Conservation (phyloP, 2,113 vertebrate species). For the Campylomormyrus tamandua region DNA sequence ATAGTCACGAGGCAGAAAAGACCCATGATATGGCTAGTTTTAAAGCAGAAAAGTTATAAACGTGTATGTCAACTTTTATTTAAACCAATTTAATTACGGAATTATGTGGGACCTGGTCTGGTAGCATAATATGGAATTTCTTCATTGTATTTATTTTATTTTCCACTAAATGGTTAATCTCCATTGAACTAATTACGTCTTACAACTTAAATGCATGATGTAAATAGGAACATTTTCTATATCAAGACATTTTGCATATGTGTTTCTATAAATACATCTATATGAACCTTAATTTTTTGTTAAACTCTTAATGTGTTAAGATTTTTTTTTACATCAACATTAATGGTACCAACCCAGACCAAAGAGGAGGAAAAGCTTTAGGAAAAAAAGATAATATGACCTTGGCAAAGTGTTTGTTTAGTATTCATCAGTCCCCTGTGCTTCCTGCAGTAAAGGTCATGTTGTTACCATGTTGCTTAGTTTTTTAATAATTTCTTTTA, state of each 20-base stretch:
- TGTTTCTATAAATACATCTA: not conserved
- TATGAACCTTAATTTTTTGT: not conserved
- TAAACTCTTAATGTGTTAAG: not conserved
- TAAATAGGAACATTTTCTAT: not conserved
- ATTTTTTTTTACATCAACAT: not conserved
- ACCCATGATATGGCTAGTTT: not conserved
- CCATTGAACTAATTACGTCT: not conserved
- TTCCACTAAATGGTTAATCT: not conserved
- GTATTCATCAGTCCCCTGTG: not conserved
- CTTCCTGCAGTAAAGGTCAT: conserved; percentile 1
- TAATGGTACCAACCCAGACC: not conserved
- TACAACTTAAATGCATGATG: not conserved
- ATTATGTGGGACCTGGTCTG: not conserved
- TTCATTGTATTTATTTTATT: not conserved
- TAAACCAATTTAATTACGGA: not conserved
- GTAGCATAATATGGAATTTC: not conserved
- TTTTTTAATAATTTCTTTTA: not conserved
- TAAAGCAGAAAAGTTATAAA: not conserved
- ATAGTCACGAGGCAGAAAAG: not conserved
- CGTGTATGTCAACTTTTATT: not conserved
- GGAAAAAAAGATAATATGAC: not conserved
- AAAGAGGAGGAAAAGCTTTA: not conserved
- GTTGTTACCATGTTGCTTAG: not conserved
- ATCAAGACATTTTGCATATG: not conserved
- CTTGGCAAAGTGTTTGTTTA: not conserved